Evolutionary conservation across 23 tunicate species (phyloP), one percentile per base, ranked within the genome.

Genomic region (Ascidia mentula): DNA sequence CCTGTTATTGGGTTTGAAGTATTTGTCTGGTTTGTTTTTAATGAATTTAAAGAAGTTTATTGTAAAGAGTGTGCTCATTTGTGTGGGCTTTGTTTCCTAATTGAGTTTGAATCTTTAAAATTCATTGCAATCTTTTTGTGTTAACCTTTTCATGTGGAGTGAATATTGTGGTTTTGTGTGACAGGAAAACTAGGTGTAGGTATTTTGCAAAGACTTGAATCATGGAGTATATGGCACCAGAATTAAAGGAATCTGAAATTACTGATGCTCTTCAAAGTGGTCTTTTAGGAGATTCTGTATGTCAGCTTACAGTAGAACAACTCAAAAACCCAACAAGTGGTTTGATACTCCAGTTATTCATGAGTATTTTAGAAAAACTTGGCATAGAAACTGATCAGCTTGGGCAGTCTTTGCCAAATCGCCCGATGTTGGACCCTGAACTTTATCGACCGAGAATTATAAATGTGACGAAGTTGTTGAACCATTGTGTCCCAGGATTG

Each of bases 221-320:
- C n/a, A 53, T 53, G 65, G 65, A 53, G 33, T 82, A 31, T 73
- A 72, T 72, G 28, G 86, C 86, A 3, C 86, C 86, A n/a, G 37
- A 45, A 30, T 45, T 82, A 61, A 65, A 42, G 18, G 86, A 82
- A 17, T 79, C 45, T 2, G 79, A 46, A 22, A 82, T 82, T 46
- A 38, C 40, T 9, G 70, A 36, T 32, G 84, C 84, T 17, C 6
- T 86, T 34, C 79, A 69, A 31, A 5, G 30, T 30, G 90, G 90
- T 2, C 18, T 86, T 1, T 32, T 86, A 34, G 90, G 90, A 30
- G 90, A 86, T 12, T 36, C 72, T 9, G 31, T 86, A 7, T 28
- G 70, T 1, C 79, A 79, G 37, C 60, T 86, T 0, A 86, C 90
- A 13, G 75, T 79, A 36, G 90, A 86, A 20, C 90, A 86, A 59